phyloP scores from a whole-genome alignment of 1,140 invertebrate genomes.

The Ips nitidus region DNA sequence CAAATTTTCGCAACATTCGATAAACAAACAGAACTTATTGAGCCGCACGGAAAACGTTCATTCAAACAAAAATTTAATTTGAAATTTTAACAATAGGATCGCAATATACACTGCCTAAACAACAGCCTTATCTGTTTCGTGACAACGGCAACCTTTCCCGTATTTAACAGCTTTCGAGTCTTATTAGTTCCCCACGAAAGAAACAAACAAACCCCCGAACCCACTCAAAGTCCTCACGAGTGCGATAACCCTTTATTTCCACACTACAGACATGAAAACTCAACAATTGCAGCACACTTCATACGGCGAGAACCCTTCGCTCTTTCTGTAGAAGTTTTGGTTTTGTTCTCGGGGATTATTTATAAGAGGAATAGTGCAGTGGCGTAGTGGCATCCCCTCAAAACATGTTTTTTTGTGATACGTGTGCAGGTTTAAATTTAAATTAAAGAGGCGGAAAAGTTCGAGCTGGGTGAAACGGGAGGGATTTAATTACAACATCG shows the following conservation, averaged over 20 bases:
- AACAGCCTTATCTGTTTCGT: slow-evolving; percentile 1
- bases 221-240: not conserved
- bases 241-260: slow-evolving; percentile 13
- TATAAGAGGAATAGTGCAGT: not conserved
- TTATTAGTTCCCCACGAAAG: not conserved
- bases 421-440: not conserved
- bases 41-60: too few species aligned
- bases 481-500: slow-evolving; percentile 1
- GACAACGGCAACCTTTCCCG: not conserved
- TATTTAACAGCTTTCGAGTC: not conserved
- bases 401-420: not conserved
- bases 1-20: too few species aligned
- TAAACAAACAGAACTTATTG: too few species aligned
- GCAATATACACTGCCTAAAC: not conserved
- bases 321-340: slow-evolving; percentile 8
- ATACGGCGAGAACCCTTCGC: slow-evolving; percentile 9
- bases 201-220: not conserved
- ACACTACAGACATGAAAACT: slow-evolving; percentile 15
- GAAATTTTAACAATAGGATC: too few species aligned
- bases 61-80: too few species aligned
- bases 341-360: slow-evolving; percentile 3
- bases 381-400: not conserved
- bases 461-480: not conserved
- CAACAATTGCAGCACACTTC: slow-evolving; percentile 11
- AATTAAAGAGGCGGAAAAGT: not conserved